Conservation (phyloP, 2,797 vertebrate species). For the Chelon labrosus region DNA sequence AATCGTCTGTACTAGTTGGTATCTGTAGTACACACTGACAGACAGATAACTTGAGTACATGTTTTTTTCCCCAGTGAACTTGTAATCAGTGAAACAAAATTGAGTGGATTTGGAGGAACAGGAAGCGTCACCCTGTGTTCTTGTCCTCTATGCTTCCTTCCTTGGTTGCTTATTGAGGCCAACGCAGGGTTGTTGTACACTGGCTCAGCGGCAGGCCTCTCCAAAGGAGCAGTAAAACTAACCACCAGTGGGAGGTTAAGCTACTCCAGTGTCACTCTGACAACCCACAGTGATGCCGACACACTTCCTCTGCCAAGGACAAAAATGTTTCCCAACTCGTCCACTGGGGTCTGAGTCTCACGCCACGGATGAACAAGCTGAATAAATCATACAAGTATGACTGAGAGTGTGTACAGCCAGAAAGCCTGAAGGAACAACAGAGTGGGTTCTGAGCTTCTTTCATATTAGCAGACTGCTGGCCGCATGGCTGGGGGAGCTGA, state of each 20-base stretch:
- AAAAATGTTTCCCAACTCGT: slow-evolving; percentile 73
- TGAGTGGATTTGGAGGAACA: slow-evolving; percentile 40
- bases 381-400: slow-evolving; percentile 81
- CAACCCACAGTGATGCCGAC: slow-evolving; percentile 73
- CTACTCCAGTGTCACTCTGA: slow-evolving; percentile 74
- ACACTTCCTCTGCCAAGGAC: slow-evolving; percentile 79
- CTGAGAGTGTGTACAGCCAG: slow-evolving; percentile 69
- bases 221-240: slow-evolving; percentile 70
- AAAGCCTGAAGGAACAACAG: slow-evolving; percentile 79
- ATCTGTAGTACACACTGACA: background rate
- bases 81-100: slow-evolving; percentile 30
- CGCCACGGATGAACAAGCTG: slow-evolving; percentile 74
- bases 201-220: slow-evolving; percentile 57
- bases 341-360: slow-evolving; percentile 70
- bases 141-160: slow-evolving; percentile 66
- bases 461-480: slow-evolving; percentile 82
- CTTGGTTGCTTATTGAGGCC: slow-evolving; percentile 66
- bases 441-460: slow-evolving; percentile 76
- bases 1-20: background rate
- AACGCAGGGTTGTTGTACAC: slow-evolving; percentile 54
- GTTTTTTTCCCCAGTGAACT: slow-evolving; percentile 22
- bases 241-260: slow-evolving; percentile 76
- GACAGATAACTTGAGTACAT: too few relatives aligned
- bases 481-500: slow-evolving; percentile 82
- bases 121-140: slow-evolving; percentile 65